phyloP scores from a whole-genome alignment of 2,797 vertebrate species.

The Zalophus californianus region DNA sequence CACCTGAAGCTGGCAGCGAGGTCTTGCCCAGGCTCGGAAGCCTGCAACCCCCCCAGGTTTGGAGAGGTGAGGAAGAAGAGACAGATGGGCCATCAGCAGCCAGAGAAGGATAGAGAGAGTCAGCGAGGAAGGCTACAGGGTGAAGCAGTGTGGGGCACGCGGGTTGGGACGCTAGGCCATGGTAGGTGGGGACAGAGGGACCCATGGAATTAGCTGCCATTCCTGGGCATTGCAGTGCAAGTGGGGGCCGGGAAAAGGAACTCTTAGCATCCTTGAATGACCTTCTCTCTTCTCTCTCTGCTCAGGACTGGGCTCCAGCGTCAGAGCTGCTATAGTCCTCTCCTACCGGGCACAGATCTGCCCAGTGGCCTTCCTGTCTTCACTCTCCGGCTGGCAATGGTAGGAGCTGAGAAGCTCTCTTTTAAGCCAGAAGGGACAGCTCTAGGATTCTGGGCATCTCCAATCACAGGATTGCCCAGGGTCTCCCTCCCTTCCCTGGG shows the following conservation, averaged over 20 bases:
- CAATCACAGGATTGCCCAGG: background rate
- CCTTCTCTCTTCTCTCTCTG: background rate
- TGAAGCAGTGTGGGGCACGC: background rate
- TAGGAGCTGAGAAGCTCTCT: background rate
- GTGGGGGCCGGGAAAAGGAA: background rate
- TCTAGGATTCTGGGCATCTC: background rate
- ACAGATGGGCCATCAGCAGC: background rate
- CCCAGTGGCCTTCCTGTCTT: background rate
- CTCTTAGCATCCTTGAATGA: background rate
- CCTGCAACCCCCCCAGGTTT: background rate
- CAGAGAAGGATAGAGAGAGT: background rate
- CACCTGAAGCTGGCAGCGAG: constrained; percentile 67
- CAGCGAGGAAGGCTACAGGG: background rate
- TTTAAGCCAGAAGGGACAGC: background rate
- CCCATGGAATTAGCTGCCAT: background rate
- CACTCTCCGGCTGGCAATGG: background rate
- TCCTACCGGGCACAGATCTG: background rate
- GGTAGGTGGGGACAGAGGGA: background rate
- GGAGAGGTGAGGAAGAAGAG: constrained; percentile 58
- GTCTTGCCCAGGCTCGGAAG: background rate
- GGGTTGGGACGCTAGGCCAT: background rate
- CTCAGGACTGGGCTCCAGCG: constrained; percentile 49
- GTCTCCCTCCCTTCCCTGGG: background rate
- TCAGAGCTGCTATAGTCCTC: constrained; percentile 42
- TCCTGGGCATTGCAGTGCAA: background rate